These are phyloP conservation scores for Drosophila neoperkinsi DNA, from an alignment of 2,888 invertebrate species.

Conservation along the genomic window DNA sequence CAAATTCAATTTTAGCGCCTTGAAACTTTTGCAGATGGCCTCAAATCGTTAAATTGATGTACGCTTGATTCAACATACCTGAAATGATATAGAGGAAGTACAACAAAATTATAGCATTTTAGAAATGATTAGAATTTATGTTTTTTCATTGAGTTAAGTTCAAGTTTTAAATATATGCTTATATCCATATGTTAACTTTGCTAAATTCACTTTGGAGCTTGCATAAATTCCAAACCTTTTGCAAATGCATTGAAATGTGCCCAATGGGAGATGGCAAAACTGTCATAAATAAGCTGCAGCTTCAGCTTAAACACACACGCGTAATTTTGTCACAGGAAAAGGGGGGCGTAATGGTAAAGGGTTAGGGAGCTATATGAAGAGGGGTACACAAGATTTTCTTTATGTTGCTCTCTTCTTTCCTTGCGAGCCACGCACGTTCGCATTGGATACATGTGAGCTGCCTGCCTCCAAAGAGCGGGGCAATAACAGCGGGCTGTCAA, in stretches of 20 bases:
- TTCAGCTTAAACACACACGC: conserved; percentile 41
- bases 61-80: conserved; percentile 60
- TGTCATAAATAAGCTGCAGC: conserved; percentile 76
- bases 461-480: conserved; percentile 43
- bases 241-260: conserved; percentile 81
- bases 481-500: conserved; percentile 53
- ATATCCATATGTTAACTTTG: conserved; percentile 8
- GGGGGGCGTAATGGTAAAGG: background rate
- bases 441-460: conserved; percentile 57
- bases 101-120: conserved; percentile 32
- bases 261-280: conserved; percentile 80
- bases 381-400: conserved; percentile 20
- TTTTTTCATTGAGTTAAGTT: background rate
- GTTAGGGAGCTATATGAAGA: conserved; percentile 13
- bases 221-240: conserved; percentile 54
- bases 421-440: conserved; percentile 56
- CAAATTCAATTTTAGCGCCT: conserved; percentile 55
- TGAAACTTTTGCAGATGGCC: conserved; percentile 54
- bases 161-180: background rate
- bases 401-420: background rate
- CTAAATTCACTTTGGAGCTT: conserved; percentile 23
- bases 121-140: conserved; percentile 34
- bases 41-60: conserved; percentile 63
- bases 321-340: conserved; percentile 4
- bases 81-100: conserved; percentile 46